Evolutionary conservation across 2,888 invertebrate species (phyloP).

Genomic region (Ligdia adustata): DNA sequence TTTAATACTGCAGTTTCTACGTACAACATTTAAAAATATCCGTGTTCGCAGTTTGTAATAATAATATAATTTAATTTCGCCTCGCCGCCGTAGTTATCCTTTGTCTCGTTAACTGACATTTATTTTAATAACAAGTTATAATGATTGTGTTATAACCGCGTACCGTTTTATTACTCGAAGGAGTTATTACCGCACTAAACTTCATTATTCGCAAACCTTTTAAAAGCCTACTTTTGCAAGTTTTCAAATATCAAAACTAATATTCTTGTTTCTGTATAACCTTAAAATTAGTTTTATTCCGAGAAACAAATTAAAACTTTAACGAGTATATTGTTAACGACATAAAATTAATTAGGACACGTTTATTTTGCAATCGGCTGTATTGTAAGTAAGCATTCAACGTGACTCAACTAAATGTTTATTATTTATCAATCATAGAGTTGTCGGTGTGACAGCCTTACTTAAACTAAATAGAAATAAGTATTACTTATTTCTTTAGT

Average conservation of each 20-base stretch:
- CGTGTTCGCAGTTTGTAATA: conserved; percentile 26
- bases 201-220: conserved; percentile 36
- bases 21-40: conserved; percentile 9
- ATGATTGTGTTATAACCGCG: conserved; percentile 43
- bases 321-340: conserved; percentile 9
- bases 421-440: conserved; percentile 1
- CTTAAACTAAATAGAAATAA: not conserved
- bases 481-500: too few relatives aligned
- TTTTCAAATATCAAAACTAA: conserved; percentile 26
- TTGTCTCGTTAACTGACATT: conserved; percentile 51
- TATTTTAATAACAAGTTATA: conserved; percentile 49
- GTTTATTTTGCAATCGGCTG: conserved; percentile 24
- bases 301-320: conserved; percentile 7
- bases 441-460: not conserved
- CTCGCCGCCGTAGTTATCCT: conserved; percentile 40
- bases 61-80: conserved; percentile 33
- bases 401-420: not conserved
- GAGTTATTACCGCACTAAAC: conserved; percentile 44
- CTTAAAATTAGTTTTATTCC: conserved; percentile 13
- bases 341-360: conserved; percentile 13
- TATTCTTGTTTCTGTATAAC: conserved; percentile 4
- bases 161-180: conserved; percentile 41
- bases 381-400: not conserved
- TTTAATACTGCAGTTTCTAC: conserved; percentile 44
- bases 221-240: conserved; percentile 29